These are phyloP conservation scores for Paedocypris micromegethes DNA, from an alignment of 2,797 vertebrate genomes.

Conservation along the genomic window DNA sequence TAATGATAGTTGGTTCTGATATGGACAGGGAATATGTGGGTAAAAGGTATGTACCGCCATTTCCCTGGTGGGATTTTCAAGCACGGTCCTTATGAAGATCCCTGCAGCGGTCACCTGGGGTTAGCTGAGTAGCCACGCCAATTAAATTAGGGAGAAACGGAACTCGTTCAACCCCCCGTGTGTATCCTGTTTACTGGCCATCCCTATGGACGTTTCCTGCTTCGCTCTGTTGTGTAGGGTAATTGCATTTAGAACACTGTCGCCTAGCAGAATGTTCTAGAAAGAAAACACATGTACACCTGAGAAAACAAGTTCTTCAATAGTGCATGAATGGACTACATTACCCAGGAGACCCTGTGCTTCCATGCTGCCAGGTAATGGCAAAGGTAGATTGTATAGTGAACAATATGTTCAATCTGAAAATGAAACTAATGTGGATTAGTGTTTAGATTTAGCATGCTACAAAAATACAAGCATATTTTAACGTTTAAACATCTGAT, in stretches of 20 bases:
- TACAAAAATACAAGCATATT: too few species aligned
- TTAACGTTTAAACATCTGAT: too few species aligned
- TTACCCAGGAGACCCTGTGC: constrained; percentile 35
- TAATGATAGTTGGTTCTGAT: too few species aligned
- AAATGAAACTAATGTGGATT: too few species aligned
- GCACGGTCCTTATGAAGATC: constrained; percentile 68
- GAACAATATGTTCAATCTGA: too few species aligned
- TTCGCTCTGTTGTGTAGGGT: constrained; percentile 53
- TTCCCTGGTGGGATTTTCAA: constrained; percentile 61
- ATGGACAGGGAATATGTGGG: constrained; percentile 23
- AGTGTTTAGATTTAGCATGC: too few species aligned
- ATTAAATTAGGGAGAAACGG: constrained; percentile 73
- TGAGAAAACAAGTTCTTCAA: constrained; percentile 32
- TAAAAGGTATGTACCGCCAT: constrained; percentile 35
- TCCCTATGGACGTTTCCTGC: constrained; percentile 41
- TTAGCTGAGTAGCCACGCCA: constrained; percentile 68
- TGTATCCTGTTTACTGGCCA: constrained; percentile 47
- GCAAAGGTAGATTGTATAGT: not conserved
- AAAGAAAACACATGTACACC: constrained; percentile 17
- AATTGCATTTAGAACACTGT: constrained; percentile 50
- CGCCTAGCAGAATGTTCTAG: constrained; percentile 45
- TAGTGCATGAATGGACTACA: constrained; percentile 30
- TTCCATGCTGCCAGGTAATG: not conserved
- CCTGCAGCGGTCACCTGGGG: constrained; percentile 70
- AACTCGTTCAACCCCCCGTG: constrained; percentile 41